Percentiles rank a stretch among this genome's conserved stretches.
phyloP scores from a whole-genome alignment of 2,113 vertebrate species.

The Morone saxatilis region DNA sequence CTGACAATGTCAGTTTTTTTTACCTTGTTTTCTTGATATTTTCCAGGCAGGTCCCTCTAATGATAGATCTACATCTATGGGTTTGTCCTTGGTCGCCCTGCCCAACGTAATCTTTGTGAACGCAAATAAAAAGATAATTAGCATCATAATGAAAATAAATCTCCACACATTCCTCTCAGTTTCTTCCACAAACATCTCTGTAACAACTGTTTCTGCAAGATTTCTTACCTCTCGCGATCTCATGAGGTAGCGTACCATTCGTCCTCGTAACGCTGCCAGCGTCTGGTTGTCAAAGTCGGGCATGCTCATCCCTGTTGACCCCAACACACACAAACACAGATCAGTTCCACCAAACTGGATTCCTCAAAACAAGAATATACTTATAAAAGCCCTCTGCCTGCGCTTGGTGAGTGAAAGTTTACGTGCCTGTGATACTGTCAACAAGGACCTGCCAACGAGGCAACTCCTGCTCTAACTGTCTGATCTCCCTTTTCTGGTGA shows the following conservation, averaged over 20 bases:
- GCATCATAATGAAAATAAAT: not conserved
- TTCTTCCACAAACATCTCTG: not conserved
- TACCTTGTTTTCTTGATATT: constrained; percentile 97
- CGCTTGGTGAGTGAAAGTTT: not conserved
- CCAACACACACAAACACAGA: not conserved
- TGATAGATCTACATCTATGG: constrained; percentile 95
- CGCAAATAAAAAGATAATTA: not conserved
- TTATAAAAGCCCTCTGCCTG: not conserved
- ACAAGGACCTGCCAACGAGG: constrained; percentile 97
- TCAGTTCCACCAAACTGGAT: not conserved
- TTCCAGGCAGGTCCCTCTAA: constrained; percentile 97
- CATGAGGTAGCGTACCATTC: constrained; percentile 97
- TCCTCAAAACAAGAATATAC: not conserved
- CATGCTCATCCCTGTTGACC: constrained; percentile 91
- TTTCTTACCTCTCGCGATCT: constrained; percentile 90
- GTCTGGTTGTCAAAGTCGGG: constrained; percentile 98
- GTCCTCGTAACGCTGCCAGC: constrained; percentile 91
- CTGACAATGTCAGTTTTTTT: not conserved
- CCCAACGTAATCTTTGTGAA: constrained; percentile 91
- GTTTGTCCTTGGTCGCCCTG: constrained; percentile 96
- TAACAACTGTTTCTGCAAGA: not conserved
- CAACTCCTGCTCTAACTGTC: constrained; percentile 94
- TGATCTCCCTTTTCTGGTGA: constrained; percentile 95
- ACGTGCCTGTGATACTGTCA: constrained; percentile 94
- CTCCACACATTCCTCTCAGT: not conserved